Conservation (phyloP, 2,113 vertebrate genomes). For the Phyllopteryx taeniolatus region DNA sequence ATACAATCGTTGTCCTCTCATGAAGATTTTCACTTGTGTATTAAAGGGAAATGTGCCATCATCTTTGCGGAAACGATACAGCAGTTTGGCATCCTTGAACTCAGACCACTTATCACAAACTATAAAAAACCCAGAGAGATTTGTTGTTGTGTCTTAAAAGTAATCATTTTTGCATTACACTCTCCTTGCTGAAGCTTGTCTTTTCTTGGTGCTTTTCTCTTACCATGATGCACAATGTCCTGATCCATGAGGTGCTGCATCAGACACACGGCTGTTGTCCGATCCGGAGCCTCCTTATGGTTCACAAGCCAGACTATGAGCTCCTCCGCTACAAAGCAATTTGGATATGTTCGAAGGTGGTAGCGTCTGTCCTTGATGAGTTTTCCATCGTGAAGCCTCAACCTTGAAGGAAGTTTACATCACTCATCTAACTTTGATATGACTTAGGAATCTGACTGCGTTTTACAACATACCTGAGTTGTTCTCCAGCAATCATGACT, state of each 20-base stretch:
- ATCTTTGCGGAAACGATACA: constrained; percentile 86
- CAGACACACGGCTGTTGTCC: constrained; percentile 74
- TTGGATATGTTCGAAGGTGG: constrained; percentile 81
- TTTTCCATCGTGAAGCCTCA: constrained; percentile 82
- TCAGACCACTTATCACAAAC: constrained; percentile 81
- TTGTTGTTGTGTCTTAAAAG: background rate
- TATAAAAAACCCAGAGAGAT: constrained; percentile 28
- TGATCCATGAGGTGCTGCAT: constrained; percentile 87
- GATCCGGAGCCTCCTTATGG: constrained; percentile 80
- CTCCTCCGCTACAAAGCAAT: constrained; percentile 85
- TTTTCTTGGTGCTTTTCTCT: constrained; percentile 13
- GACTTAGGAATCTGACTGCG: background rate
- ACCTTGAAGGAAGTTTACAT: constrained; percentile 53
- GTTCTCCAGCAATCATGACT: constrained; percentile 84
- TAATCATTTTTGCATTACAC: background rate
- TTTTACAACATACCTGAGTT: constrained; percentile 76
- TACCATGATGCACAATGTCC: constrained; percentile 86
- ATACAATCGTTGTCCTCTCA: constrained; percentile 80
- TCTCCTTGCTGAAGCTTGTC: background rate
- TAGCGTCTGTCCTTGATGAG: constrained; percentile 81
- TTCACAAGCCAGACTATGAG: constrained; percentile 81
- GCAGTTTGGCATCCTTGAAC: constrained; percentile 84
- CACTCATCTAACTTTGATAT: background rate
- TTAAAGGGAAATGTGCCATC: constrained; percentile 84
- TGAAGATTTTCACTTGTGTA: constrained; percentile 81